Conservation (phyloP, 2,797 vertebrate genomes). For the Pteronotus mesoamericanus region DNA sequence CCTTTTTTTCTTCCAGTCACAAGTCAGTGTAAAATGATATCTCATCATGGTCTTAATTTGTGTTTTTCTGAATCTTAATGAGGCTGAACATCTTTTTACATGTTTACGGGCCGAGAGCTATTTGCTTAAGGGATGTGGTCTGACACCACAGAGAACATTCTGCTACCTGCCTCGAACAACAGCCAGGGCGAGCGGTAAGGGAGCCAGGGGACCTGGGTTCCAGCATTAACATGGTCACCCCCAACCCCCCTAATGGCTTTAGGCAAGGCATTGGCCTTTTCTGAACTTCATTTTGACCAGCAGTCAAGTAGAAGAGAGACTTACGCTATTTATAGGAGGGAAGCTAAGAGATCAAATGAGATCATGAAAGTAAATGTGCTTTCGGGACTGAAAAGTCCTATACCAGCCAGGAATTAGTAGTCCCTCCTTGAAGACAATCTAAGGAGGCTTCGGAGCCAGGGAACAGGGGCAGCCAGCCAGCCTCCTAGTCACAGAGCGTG, state of each 20-base stretch:
- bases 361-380: not conserved
- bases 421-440: not conserved
- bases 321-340: not conserved
- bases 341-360: not conserved
- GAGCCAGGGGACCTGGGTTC: not conserved
- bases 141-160: not conserved
- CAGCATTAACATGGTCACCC: not conserved
- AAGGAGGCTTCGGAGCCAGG: not conserved
- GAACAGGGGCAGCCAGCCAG: not conserved
- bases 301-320: not conserved
- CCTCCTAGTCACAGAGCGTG: not conserved
- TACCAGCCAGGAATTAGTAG: not conserved
- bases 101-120: not conserved
- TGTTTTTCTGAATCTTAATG: not conserved
- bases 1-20: not conserved
- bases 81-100: conserved; percentile 5
- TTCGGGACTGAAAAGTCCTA: not conserved
- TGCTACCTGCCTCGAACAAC: not conserved
- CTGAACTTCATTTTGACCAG: not conserved
- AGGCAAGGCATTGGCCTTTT: not conserved
- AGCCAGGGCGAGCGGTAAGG: not conserved
- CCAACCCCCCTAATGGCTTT: not conserved
- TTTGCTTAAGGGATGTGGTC: not conserved
- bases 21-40: not conserved
- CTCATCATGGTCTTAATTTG: conserved; percentile 27